These are phyloP conservation scores for Drosophila bocqueti DNA, from an alignment of 1,140 invertebrate genomes.

Conservation along the genomic window DNA sequence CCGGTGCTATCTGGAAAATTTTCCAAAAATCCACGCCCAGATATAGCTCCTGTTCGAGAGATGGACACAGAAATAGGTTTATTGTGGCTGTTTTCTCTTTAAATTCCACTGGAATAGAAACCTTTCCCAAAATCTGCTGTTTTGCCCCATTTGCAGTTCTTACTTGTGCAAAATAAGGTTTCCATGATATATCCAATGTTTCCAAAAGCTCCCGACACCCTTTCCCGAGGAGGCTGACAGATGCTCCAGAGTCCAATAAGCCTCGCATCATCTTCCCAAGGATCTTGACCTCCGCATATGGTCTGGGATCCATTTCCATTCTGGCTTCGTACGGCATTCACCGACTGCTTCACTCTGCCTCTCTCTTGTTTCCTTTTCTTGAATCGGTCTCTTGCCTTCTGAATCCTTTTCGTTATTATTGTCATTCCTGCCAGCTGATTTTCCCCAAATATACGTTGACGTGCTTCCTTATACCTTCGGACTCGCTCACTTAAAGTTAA, in stretches of 20 bases:
- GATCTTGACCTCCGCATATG: background rate
- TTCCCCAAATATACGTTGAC: too few species aligned
- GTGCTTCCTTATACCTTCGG: too few species aligned
- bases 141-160: background rate
- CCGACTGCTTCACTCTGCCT: too few species aligned
- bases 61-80: background rate
- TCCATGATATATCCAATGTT: background rate
- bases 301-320: background rate
- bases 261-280: background rate
- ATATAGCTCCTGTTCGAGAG: background rate
- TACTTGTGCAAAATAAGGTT: background rate
- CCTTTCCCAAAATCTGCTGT: too few species aligned
- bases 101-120: too few species aligned
- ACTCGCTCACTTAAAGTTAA: too few species aligned
- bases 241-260: background rate
- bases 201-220: background rate
- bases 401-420: too few species aligned
- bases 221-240: background rate
- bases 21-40: slow-evolving; percentile 1
- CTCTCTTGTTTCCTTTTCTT: too few species aligned
- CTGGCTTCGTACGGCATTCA: background rate
- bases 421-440: too few species aligned
- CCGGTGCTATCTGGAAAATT: background rate
- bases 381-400: too few species aligned
- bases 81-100: background rate